Evolutionary conservation across 2,797 vertebrate species (phyloP).

Genomic region (Danionella dracula): DNA sequence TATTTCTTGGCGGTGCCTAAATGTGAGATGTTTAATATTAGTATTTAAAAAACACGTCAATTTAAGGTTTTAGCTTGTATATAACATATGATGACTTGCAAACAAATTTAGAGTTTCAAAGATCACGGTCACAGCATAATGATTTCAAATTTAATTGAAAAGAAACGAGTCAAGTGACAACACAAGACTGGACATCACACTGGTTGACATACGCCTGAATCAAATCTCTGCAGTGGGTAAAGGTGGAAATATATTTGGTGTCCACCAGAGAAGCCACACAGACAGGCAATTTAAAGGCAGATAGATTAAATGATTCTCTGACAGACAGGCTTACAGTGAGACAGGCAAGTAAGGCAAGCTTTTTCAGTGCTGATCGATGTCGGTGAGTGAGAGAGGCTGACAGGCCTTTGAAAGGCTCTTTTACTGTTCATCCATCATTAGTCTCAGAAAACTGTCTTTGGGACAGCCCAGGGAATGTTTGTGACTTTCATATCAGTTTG

Average conservation of each 20-base stretch:
- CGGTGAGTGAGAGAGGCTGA: background rate
- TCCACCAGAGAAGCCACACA: background rate
- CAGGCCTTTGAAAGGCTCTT: slow-evolving; percentile 25
- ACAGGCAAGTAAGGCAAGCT: slow-evolving; percentile 4
- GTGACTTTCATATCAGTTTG: slow-evolving; percentile 17
- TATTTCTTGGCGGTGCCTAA: too few species aligned
- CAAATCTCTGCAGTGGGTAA: background rate
- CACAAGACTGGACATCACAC: too few species aligned
- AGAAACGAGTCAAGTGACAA: too few species aligned
- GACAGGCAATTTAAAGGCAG: background rate
- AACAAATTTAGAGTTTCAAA: too few species aligned
- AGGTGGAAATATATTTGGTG: background rate
- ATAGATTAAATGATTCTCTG: slow-evolving; percentile 2
- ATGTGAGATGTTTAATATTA: too few species aligned
- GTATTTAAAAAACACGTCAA: too few species aligned
- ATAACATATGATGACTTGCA: too few species aligned
- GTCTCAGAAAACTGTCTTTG: slow-evolving; percentile 12
- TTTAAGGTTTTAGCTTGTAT: too few species aligned
- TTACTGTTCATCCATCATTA: slow-evolving; percentile 37
- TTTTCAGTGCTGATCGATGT: slow-evolving; percentile 26
- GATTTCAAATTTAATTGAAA: too few species aligned
- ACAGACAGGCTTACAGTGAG: background rate
- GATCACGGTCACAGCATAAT: too few species aligned
- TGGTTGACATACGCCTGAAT: slow-evolving; percentile 19
- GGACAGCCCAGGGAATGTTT: background rate